Conservation (phyloP, 2,113 vertebrate species). For the Aleadryas rufinucha region DNA sequence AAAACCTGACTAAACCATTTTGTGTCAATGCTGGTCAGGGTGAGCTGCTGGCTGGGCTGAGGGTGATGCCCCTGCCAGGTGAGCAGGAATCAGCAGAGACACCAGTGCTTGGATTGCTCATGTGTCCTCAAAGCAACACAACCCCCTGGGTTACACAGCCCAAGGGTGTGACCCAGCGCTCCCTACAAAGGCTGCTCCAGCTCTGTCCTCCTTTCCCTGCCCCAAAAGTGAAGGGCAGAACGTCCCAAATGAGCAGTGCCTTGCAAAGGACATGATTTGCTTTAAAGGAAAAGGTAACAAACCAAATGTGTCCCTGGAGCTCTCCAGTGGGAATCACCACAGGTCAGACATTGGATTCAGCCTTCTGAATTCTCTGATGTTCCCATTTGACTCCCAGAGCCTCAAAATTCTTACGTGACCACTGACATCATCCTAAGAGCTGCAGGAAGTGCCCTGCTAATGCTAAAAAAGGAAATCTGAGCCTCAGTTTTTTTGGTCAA, state of each 20-base stretch:
- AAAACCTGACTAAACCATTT: background rate
- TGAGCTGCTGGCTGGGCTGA: background rate
- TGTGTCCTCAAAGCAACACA: background rate
- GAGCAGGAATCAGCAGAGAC: background rate
- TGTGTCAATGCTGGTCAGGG: background rate
- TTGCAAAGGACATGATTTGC: background rate
- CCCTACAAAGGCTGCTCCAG: background rate
- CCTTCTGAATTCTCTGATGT: background rate
- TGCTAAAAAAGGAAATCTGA: background rate
- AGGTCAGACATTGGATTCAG: background rate
- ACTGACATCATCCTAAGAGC: background rate
- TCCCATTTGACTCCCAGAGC: background rate
- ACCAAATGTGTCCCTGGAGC: background rate
- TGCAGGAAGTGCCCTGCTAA: background rate
- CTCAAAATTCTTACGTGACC: background rate
- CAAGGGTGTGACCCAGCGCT: background rate
- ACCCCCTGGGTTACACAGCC: fast-evolving
- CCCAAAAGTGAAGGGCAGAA: background rate
- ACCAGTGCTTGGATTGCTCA: fast-evolving
- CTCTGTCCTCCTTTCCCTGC: background rate
- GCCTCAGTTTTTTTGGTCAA: background rate
- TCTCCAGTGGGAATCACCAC: background rate
- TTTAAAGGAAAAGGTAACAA: background rate
- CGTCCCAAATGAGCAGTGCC: fast-evolving
- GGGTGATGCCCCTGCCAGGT: background rate